These are phyloP conservation scores for Furnarius figulus DNA, from an alignment of 2,113 vertebrate species.

Conservation along the genomic window DNA sequence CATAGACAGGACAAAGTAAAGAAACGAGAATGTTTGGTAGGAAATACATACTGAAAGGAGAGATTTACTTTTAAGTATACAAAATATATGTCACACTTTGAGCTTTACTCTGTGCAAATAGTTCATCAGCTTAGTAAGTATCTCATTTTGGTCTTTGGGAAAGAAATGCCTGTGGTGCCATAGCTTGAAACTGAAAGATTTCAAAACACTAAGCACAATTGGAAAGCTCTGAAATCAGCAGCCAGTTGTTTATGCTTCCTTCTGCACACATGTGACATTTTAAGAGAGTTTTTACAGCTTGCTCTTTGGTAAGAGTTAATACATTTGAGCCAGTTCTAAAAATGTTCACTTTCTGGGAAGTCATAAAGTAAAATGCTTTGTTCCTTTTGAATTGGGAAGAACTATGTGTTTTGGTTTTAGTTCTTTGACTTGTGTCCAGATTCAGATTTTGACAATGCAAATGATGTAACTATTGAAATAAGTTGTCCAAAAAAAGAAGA, in stretches of 20 bases:
- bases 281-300: neutral
- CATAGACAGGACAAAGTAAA: neutral
- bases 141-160: neutral
- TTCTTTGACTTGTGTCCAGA: neutral
- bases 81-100: neutral
- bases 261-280: neutral
- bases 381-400: neutral
- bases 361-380: neutral
- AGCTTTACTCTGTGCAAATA: neutral
- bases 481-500: neutral
- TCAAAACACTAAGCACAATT: neutral
- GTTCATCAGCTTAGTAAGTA: neutral
- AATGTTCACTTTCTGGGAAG: neutral
- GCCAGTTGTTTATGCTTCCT: neutral
- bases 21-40: neutral
- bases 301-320: neutral
- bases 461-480: neutral
- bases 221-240: neutral
- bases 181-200: neutral
- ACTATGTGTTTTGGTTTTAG: neutral
- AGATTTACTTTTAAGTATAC: neutral
- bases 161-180: neutral
- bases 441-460: neutral
- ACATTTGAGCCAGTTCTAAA: conserved; percentile 14
- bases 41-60: neutral